Base-by-base conservation (phyloP, 2,113 vertebrate species). In the Poicephalus gulielmi region DNA sequence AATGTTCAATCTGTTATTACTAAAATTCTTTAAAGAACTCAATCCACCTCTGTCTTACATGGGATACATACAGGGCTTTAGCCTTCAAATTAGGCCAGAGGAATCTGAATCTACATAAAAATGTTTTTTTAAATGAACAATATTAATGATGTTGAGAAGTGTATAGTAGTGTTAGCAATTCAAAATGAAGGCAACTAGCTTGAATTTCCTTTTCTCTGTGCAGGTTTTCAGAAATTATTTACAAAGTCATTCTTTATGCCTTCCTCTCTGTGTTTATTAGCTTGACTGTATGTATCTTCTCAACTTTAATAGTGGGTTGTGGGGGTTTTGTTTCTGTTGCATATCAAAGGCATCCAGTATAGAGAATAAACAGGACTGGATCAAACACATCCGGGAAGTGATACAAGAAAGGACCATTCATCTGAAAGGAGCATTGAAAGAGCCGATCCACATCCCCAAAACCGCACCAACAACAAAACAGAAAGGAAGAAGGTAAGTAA, bases 361-460 rank as follows among this genome's bases (percentile, higher is more conserved):
- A 70, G 99, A 99, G 95, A 99, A 99, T 98, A 99, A 99, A 96
- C 99, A 99, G 97, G 99, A 99, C 97, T 99, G 99, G 99, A 99
- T 99, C 96, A 99, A 99, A 94, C 99, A 99, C 97, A 99, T 99
- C 97, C 98, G 99, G 49, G 99, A 99, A 93, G 99, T 99, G 70
- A 99, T 99, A 85, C 99, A 99, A 97, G 99, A 99, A 96, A 98
- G 99, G 85, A 99, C 99, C 17, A 98, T 99, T 92, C 99, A 99
- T 98, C 98, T 99, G 94, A 99, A 99, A 95, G 99, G 99, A 55
- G 99, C 99, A 22, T 98, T 99, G 75, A 99, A 99, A 95, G 99
- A 99, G 95, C 99, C 99, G 44, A 99, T 99, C 87, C 99, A 99
- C 91, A 99, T 99, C 81, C 99, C 99, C 52, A 99, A 99, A 96